Evolutionary conservation across 2,888 invertebrate species (phyloP), one percentile per base, ranked within the genome.

Genomic region (Emmelina monodactyla): DNA sequence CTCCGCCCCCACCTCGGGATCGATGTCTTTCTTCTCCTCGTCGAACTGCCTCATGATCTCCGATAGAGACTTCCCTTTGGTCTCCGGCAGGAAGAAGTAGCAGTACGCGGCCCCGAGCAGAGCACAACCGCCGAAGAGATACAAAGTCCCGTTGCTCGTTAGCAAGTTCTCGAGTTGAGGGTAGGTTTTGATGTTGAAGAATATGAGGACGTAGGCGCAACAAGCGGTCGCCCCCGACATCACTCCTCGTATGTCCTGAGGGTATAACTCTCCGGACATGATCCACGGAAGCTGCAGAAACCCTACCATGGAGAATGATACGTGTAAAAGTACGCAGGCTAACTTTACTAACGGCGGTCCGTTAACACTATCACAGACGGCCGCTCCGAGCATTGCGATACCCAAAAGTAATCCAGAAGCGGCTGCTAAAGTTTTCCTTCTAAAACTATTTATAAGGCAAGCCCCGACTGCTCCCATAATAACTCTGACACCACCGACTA

Each of bases 271-370:
- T 1, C 88, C 88, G 0, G 86, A 88, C 84, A 89, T 85, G 16
- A 89, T 85, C 88, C 88, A 89, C 0, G 89, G 89, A 3, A 89
- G 68, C 14, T 88, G 89, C 1, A 89, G 60, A 59, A 87, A 88
- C 0, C 89, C 89, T 1, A 88, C 79, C 88, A 88, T 89, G 41
- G 87, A 87, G 49, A 86, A 86, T 1, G 85, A 84, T 0, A 89
- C 88, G 55, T 89, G 88, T 11, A 85, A 67, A 16, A 88, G 62
- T 1, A 89, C 79, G 44, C 88, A 87, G 0, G 85, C 68, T 2
- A 88, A 53, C 15, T 78, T 79, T 1, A 79, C 51, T 10, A 76
- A 41, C 0, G 81, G 78, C 2, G 73, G 73, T 10, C 79, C 79
- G 14, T 85, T 64, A 37, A 89, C 61, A 19, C 82, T 75, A 44